phyloP scores from a whole-genome alignment of 2,797 vertebrate genomes.

The Phalanger gymnotis region DNA sequence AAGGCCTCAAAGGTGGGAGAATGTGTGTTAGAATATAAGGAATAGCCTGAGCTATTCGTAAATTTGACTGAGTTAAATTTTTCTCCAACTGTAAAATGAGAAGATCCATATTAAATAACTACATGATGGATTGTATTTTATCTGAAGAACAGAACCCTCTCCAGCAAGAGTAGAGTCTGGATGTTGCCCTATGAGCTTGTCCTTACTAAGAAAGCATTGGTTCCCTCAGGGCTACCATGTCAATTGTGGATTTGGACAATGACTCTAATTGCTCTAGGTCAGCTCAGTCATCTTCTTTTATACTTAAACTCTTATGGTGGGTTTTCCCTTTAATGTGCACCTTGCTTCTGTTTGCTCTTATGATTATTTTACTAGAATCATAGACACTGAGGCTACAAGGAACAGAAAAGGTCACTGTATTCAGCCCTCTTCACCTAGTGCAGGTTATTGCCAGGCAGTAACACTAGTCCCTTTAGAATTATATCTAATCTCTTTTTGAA shows the following conservation, averaged over 20 bases:
- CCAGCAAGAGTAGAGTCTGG: neutral
- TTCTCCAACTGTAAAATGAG: neutral
- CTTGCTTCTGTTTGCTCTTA: slow-evolving; percentile 76
- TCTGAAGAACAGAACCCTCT: neutral
- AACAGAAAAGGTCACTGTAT: slow-evolving; percentile 77
- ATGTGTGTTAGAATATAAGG: neutral
- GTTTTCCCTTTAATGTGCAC: slow-evolving; percentile 58
- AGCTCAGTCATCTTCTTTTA: slow-evolving; percentile 49
- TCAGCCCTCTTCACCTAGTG: slow-evolving; percentile 74
- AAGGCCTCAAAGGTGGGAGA: neutral
- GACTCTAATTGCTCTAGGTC: neutral
- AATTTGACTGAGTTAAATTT: neutral
- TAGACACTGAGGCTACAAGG: slow-evolving; percentile 64
- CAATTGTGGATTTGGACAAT: slow-evolving; percentile 23
- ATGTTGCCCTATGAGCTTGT: slow-evolving; percentile 18
- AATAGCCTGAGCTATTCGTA: neutral
- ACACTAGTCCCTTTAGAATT: slow-evolving; percentile 77
- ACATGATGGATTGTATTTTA: neutral
- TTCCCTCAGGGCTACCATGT: slow-evolving; percentile 30
- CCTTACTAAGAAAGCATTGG: slow-evolving; percentile 1
- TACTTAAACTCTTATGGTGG: slow-evolving; percentile 53
- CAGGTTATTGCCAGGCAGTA: slow-evolving; percentile 76
- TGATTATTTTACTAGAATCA: slow-evolving; percentile 80
- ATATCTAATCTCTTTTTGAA: slow-evolving; percentile 79
- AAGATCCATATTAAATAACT: neutral